Percentiles rank a stretch among this genome's conserved stretches.
Conservation (phyloP, 2,797 vertebrate species). For the Salmo trutta region DNA sequence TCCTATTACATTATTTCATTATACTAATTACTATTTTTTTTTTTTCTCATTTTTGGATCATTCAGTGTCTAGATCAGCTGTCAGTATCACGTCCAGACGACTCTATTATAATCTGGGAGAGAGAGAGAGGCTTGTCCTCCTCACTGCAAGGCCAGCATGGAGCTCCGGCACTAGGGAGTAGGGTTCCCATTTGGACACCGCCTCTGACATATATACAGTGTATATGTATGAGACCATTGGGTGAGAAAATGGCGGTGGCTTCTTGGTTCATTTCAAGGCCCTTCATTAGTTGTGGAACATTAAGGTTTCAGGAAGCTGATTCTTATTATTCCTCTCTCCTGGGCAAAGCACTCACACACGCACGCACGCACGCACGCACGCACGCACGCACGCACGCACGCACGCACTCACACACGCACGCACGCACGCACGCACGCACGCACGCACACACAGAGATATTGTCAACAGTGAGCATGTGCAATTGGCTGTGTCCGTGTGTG, state of each 20-base stretch:
- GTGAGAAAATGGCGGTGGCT: conserved; percentile 30
- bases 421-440: conserved; percentile 15
- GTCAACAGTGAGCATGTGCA: conserved; percentile 11
- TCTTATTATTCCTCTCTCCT: not conserved
- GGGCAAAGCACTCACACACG: not conserved
- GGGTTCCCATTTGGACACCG: too few species aligned
- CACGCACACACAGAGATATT: conserved; percentile 18
- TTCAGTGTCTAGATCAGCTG: conserved; percentile 45
- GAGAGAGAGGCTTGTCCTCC: conserved; percentile 25
- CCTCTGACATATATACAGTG: too few species aligned
- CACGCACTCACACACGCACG: not conserved
- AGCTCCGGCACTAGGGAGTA: not conserved
- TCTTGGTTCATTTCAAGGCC: conserved; percentile 30
- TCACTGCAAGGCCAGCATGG: conserved; percentile 25
- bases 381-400: too few species aligned
- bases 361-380: too few species aligned
- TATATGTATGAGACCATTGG: conserved; percentile 28
- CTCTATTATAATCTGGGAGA: conserved; percentile 37
- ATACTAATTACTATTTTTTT: conserved; percentile 38
- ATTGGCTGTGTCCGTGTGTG: conserved; percentile 10
- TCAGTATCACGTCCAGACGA: conserved; percentile 55
- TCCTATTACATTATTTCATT: conserved; percentile 52
- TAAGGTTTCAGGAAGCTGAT: conserved; percentile 26
- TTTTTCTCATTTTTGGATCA: conserved; percentile 22
- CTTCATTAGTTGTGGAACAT: conserved; percentile 55